phyloP scores from a whole-genome alignment of 1,140 invertebrate species.

The Pemphigus obesinymphae region DNA sequence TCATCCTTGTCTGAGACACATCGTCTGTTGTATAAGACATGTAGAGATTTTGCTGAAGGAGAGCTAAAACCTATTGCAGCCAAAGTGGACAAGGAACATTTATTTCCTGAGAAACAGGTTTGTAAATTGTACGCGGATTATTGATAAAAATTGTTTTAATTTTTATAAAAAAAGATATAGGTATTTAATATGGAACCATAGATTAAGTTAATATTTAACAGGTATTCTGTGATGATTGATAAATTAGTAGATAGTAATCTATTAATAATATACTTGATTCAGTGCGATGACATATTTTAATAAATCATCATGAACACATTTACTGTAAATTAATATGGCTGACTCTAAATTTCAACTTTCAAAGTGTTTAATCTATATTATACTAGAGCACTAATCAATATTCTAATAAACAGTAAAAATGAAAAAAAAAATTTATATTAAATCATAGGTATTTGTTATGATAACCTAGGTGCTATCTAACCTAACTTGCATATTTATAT shows the following conservation, averaged over 20 bases:
- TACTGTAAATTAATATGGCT: no score
- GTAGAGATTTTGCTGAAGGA: slow-evolving; percentile 82
- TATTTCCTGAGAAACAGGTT: slow-evolving; percentile 73
- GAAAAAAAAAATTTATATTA: no score
- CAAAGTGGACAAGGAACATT: slow-evolving; percentile 76
- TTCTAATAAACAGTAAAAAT: no score
- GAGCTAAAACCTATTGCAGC: slow-evolving; percentile 82
- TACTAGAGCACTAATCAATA: no score
- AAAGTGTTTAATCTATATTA: no score
- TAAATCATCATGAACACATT: no score
- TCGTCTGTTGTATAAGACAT: slow-evolving; percentile 86
- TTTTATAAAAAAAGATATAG: not conserved
- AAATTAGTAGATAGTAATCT: not conserved
- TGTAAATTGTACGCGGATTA: slow-evolving; percentile 12
- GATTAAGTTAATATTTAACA: no score
- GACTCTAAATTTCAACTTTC: no score
- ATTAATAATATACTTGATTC: not conserved
- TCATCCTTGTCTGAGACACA: slow-evolving; percentile 81
- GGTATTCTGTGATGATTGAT: no score
- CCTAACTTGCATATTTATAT: no score
- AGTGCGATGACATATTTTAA: not conserved
- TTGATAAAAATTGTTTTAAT: not conserved
- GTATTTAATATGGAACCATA: not conserved
- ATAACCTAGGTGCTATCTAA: no score
- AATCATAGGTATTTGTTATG: no score